phyloP scores from a whole-genome alignment of 2,797 vertebrate species.

The Cyclura pinguis region DNA sequence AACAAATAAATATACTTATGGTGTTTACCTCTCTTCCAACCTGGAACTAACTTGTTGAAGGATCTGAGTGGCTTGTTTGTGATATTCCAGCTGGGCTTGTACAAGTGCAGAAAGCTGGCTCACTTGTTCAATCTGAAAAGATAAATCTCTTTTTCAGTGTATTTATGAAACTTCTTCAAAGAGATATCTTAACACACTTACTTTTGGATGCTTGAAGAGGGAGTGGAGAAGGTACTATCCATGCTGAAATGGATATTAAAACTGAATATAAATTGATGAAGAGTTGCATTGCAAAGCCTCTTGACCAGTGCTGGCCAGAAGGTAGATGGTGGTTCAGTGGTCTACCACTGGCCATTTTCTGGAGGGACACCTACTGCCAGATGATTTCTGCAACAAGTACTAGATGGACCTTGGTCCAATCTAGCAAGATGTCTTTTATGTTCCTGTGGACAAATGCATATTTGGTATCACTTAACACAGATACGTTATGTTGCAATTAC shows the following conservation, averaged over 20 bases:
- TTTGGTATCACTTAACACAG: background rate
- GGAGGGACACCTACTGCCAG: background rate
- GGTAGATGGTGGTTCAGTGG: background rate
- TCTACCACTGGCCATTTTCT: background rate
- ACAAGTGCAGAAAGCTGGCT: constrained; percentile 95
- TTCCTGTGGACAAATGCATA: background rate
- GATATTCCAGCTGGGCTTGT: constrained; percentile 97
- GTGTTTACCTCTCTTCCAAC: constrained; percentile 89
- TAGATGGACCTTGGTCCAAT: background rate
- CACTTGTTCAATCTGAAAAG: constrained; percentile 94
- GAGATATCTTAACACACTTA: background rate
- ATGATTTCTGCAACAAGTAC: background rate
- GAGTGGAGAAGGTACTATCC: background rate
- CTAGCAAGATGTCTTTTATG: background rate
- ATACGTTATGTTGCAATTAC: background rate
- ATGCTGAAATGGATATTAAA: background rate
- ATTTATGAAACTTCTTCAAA: background rate
- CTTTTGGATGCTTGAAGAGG: background rate
- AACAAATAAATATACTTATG: background rate
- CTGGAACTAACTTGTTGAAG: constrained; percentile 92
- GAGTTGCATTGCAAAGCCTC: no score
- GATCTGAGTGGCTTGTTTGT: constrained; percentile 93
- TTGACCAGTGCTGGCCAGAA: background rate
- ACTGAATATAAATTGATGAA: background rate
- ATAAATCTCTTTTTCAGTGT: constrained; percentile 7